Evolutionary conservation across 1,140 invertebrate genomes (phyloP).

Genomic region (Drosophila punjabiensis): DNA sequence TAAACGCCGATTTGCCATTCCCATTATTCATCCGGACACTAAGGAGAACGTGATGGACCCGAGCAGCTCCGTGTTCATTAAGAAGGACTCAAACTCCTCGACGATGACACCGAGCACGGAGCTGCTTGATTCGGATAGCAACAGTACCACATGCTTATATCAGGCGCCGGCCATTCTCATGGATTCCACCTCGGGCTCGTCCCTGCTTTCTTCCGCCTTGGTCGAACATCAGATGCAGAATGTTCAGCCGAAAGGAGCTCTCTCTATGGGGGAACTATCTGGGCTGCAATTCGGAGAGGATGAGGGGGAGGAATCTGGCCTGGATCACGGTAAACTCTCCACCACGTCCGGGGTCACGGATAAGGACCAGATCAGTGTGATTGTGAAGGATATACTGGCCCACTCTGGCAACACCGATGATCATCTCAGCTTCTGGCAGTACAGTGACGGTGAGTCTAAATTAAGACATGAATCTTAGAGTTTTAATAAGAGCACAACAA

Average conservation of each 20-base stretch:
- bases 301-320: neutral
- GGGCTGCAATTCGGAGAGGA: conserved; percentile 19
- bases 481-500: too few relatives aligned
- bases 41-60: conserved; percentile 70
- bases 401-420: conserved; percentile 64
- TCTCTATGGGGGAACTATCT: conserved; percentile 17
- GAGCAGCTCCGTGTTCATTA: conserved; percentile 61
- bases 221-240: conserved; percentile 74
- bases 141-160: conserved; percentile 41
- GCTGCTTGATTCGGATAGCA: conserved; percentile 41
- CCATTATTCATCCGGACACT: conserved; percentile 79
- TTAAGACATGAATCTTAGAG: neutral
- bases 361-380: conserved; percentile 71
- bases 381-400: conserved; percentile 72
- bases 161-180: conserved; percentile 22
- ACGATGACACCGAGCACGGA: conserved; percentile 48
- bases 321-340: neutral
- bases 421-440: conserved; percentile 68
- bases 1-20: conserved; percentile 71
- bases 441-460: conserved; percentile 60
- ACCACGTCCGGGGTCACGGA: conserved; percentile 30
- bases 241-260: conserved; percentile 15
- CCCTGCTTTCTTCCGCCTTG: conserved; percentile 23
- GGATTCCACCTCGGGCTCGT: conserved; percentile 39
- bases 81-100: conserved; percentile 52